phyloP scores from a whole-genome alignment of 2,797 vertebrate species.

The Phyllotis vaccarum region DNA sequence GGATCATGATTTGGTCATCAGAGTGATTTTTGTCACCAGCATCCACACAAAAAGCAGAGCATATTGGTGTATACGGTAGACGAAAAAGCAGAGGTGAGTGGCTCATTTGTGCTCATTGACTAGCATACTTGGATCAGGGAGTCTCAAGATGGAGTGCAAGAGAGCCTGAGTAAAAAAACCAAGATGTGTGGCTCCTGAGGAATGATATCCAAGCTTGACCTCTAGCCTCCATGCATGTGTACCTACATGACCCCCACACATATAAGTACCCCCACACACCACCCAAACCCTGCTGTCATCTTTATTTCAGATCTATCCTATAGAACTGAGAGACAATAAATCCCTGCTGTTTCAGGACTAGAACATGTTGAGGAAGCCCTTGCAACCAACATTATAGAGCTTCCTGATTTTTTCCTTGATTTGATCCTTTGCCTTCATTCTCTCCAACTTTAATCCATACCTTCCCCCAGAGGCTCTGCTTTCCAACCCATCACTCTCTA shows the following conservation, averaged over 20 bases:
- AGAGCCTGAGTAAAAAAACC: neutral
- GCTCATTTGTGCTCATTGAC: neutral
- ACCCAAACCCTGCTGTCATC: neutral
- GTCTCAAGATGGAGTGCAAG: neutral
- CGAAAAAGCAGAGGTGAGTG: no score
- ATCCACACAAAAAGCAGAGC: neutral
- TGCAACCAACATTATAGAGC: accelerated
- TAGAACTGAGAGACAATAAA: neutral
- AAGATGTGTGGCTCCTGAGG: neutral
- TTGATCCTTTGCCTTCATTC: neutral
- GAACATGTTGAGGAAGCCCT: neutral
- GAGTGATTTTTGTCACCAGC: neutral
- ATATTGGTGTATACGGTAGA: neutral
- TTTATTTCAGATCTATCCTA: neutral
- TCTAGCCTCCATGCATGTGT: neutral
- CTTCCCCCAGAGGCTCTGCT: no score
- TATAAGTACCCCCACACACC: neutral
- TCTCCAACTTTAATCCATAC: neutral
- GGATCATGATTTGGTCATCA: no score
- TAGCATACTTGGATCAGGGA: neutral
- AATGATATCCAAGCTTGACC: neutral
- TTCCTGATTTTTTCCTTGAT: neutral
- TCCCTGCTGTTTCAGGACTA: neutral
- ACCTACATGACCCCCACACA: neutral
- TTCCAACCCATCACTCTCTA: neutral